These are phyloP conservation scores for Heliconius hermathena DNA, from an alignment of 1,140 invertebrate species.

Conservation along the genomic window DNA sequence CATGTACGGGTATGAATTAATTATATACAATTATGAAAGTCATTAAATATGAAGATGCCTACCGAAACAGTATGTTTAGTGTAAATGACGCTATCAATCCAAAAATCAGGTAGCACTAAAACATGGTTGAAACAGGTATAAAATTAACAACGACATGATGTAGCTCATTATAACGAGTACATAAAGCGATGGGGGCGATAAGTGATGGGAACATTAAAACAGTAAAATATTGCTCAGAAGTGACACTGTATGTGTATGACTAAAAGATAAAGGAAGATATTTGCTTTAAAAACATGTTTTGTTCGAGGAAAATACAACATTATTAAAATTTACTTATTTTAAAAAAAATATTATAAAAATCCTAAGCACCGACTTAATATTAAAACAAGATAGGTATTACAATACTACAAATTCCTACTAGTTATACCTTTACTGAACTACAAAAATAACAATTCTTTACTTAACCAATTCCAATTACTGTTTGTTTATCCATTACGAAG, in stretches of 20 bases:
- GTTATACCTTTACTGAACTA: neutral
- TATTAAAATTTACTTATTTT: too few relatives aligned
- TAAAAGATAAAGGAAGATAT: too few relatives aligned
- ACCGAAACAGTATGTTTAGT: constrained; percentile 4
- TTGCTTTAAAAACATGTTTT: too few relatives aligned
- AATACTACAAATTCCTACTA: too few relatives aligned
- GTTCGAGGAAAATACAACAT: too few relatives aligned
- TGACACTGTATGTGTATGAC: too few relatives aligned
- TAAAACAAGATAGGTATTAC: too few relatives aligned
- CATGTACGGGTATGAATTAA: neutral
- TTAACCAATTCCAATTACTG: neutral
- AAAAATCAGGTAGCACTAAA: constrained; percentile 30
- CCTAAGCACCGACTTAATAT: too few relatives aligned
- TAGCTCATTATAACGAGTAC: constrained; percentile 34
- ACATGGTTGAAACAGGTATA: constrained; percentile 40
- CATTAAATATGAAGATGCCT: constrained; percentile 9
- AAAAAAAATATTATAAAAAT: too few relatives aligned
- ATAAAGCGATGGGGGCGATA: constrained; percentile 39
- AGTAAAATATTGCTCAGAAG: constrained; percentile 24
- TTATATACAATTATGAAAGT: constrained; percentile 16
- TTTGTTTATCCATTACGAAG: neutral
- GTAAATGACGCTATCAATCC: constrained; percentile 24
- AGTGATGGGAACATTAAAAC: constrained; percentile 35
- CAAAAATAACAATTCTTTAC: neutral
- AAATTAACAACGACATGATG: constrained; percentile 45